Percentiles rank a stretch among this genome's conserved stretches.
These are phyloP conservation scores for Calcarius lapponicus DNA, from an alignment of 2,797 vertebrate genomes.

Conservation along the genomic window DNA sequence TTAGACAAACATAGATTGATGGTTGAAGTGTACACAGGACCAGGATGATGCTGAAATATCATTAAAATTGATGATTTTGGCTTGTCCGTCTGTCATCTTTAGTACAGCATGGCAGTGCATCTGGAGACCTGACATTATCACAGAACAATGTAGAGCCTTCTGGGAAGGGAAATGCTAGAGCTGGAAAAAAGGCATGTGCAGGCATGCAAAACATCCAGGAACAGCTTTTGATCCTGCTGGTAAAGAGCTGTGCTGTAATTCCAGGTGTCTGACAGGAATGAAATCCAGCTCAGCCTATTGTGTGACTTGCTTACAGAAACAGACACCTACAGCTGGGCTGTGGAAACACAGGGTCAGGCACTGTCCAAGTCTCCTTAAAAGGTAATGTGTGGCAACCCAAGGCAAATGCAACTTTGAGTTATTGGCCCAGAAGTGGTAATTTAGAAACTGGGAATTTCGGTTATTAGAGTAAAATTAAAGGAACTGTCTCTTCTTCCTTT, in stretches of 20 bases:
- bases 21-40: neutral
- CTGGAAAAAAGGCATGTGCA: neutral
- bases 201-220: neutral
- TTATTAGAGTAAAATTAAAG: neutral
- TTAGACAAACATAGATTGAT: slow-evolving; percentile 35
- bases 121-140: neutral
- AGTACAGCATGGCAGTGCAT: neutral
- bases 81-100: slow-evolving; percentile 7
- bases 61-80: slow-evolving; percentile 51
- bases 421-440: neutral
- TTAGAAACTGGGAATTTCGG: neutral
- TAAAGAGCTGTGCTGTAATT: neutral
- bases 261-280: neutral
- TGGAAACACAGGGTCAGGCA: neutral
- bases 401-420: neutral
- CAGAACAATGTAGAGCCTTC: neutral
- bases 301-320: neutral
- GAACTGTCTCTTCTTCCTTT: neutral
- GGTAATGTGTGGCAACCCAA: neutral
- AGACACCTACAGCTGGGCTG: neutral
- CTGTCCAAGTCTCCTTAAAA: neutral
- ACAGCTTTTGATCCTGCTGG: neutral
- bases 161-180: neutral
- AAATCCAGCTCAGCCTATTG: neutral
- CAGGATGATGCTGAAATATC: slow-evolving; percentile 30